Percentiles rank a stretch among this genome's conserved stretches.
Conservation (phyloP, 2,113 vertebrate species). For the Callorhinus ursinus region DNA sequence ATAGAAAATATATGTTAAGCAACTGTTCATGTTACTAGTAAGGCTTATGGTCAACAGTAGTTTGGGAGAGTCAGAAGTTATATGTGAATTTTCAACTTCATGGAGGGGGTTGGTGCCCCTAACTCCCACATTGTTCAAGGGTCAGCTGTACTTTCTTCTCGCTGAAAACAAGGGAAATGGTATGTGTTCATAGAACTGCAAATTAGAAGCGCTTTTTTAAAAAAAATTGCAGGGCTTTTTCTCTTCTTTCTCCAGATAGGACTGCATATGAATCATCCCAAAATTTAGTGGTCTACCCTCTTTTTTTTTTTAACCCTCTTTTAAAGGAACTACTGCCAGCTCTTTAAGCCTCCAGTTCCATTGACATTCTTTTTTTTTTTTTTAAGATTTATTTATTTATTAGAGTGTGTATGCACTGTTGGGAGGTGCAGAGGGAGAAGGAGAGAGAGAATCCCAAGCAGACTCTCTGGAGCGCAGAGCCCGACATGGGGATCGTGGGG, state of each 20-base stretch:
- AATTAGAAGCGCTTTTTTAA: neutral
- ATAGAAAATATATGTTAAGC: neutral
- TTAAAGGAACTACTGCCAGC: neutral
- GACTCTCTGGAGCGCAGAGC: neutral
- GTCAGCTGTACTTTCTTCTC: neutral
- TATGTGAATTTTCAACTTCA: neutral
- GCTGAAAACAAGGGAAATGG: neutral
- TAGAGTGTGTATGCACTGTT: neutral
- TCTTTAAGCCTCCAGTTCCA: neutral
- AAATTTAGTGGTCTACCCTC: neutral
- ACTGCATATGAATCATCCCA: neutral
- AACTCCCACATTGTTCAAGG: neutral
- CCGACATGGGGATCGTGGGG: fast-evolving
- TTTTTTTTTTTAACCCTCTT: neutral
- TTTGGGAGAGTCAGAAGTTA: neutral
- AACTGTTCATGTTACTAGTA: neutral
- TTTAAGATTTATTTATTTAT: neutral
- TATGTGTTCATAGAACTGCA: neutral
- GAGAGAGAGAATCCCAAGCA: neutral
- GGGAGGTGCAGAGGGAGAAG: neutral
- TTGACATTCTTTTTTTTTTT: neutral
- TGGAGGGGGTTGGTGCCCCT: neutral
- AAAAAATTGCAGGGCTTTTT: neutral
- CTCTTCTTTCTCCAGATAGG: neutral
- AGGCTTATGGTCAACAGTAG: neutral